These are phyloP conservation scores for Pachymerium ferrugineum DNA, from an alignment of 2,888 invertebrate genomes.

Conservation along the genomic window DNA sequence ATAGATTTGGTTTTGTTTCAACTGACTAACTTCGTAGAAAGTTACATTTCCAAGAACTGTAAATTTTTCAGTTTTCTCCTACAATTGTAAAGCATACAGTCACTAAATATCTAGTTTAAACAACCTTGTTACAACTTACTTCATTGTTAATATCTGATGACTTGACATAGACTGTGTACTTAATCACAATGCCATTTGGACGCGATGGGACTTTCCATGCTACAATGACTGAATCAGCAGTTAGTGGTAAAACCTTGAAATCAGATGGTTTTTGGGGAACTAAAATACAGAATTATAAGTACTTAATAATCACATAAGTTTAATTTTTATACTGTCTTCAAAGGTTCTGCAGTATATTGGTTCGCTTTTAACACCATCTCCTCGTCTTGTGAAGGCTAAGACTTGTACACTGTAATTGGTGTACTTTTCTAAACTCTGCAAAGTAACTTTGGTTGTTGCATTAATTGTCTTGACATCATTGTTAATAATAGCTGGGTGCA, in stretches of 20 bases:
- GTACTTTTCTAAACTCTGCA: conserved; percentile 41
- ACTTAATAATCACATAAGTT: neutral
- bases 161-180: no score
- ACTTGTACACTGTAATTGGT: conserved; percentile 49
- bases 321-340: conserved; percentile 37
- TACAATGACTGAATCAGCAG: no score
- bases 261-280: neutral
- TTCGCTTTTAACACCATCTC: conserved; percentile 46
- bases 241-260: neutral
- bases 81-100: no score
- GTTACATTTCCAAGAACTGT: neutral
- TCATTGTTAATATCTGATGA: no score
- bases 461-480: no score
- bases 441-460: neutral
- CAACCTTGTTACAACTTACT: no score
- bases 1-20: neutral
- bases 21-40: neutral
- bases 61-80: neutral
- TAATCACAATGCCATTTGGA: no score
- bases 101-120: no score
- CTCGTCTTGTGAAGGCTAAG: conserved; percentile 46
- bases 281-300: no score
- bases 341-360: conserved; percentile 44
- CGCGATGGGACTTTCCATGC: no score
- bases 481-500: no score